Conservation (phyloP, 2,797 vertebrate species). For the Periophthalmus magnuspinnatus region DNA sequence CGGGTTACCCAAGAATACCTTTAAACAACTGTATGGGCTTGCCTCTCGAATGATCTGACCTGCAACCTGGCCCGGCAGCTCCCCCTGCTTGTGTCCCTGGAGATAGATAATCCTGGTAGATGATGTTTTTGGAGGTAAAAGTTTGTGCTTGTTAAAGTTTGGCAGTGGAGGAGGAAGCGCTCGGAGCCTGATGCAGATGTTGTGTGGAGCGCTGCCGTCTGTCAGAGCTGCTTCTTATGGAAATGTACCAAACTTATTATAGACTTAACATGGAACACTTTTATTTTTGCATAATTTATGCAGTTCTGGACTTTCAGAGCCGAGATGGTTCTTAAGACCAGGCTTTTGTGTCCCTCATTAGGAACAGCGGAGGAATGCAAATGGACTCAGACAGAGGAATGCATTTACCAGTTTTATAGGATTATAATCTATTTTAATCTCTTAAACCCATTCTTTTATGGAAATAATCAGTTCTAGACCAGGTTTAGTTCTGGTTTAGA, state of each 20-base stretch:
- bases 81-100: too few relatives aligned
- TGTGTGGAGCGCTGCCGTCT: background rate
- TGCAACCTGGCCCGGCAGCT: too few relatives aligned
- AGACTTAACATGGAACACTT: background rate
- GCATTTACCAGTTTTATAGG: background rate
- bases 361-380: background rate
- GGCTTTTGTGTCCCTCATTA: background rate
- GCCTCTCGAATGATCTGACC: background rate
- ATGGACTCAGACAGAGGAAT: background rate
- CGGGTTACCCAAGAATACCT: too few relatives aligned
- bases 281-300: slow-evolving; percentile 5
- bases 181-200: slow-evolving; percentile 6
- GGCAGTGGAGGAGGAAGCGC: background rate
- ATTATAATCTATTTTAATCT: background rate
- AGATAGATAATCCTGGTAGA: too few relatives aligned
- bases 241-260: background rate
- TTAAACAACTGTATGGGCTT: too few relatives aligned
- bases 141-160: slow-evolving; percentile 1
- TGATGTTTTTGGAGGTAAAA: background rate
- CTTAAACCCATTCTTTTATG: background rate
- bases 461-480: too few relatives aligned
- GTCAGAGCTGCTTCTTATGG: slow-evolving; percentile 4
- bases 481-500: too few relatives aligned
- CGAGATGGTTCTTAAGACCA: background rate
- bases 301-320: background rate